A percentile compares a stretch with the other conserved stretches of the same genome.
phyloP scores from a whole-genome alignment of 2,797 vertebrate species.

The Telmatherina bonti region DNA sequence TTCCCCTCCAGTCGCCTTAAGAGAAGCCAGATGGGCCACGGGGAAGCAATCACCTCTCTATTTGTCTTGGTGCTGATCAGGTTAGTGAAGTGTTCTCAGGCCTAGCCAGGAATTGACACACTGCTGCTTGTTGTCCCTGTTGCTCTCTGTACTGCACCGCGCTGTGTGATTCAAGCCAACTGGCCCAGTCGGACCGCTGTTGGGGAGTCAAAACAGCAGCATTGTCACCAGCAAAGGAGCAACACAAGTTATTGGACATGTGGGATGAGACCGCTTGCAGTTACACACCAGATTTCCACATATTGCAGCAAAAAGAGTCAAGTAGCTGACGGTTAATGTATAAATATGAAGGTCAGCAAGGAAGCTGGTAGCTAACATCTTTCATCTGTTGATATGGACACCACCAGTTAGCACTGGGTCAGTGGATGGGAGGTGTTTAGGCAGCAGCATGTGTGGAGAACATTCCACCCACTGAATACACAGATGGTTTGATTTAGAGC shows the following conservation, averaged over 20 bases:
- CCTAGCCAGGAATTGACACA: constrained; percentile 68
- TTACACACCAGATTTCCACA: constrained; percentile 9
- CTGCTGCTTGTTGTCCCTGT: constrained; percentile 67
- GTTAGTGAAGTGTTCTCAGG: constrained; percentile 84
- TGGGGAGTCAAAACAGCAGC: constrained; percentile 41
- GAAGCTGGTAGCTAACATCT: constrained; percentile 72
- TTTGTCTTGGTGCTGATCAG: constrained; percentile 86
- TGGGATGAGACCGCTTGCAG: background rate
- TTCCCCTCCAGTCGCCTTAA: constrained; percentile 73
- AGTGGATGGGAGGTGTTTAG: constrained; percentile 67
- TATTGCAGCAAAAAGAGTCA: constrained; percentile 8
- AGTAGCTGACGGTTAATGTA: constrained; percentile 45
- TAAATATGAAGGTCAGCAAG: constrained; percentile 51
- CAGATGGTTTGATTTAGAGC: constrained; percentile 81
- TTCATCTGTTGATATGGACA: constrained; percentile 76
- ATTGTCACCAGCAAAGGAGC: constrained; percentile 23
- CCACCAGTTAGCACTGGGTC: constrained; percentile 70
- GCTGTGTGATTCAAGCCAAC: constrained; percentile 36
- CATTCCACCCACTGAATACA: constrained; percentile 70
- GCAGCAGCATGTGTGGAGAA: constrained; percentile 46
- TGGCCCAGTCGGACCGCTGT: constrained; percentile 38
- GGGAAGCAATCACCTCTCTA: constrained; percentile 84
- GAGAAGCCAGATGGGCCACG: constrained; percentile 84
- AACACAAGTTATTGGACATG: constrained; percentile 23
- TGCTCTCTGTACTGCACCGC: constrained; percentile 36